Percentiles rank a stretch among this genome's conserved stretches.
Conservation (phyloP, 2,888 invertebrate species). For the Drosophila vallismaia region DNA sequence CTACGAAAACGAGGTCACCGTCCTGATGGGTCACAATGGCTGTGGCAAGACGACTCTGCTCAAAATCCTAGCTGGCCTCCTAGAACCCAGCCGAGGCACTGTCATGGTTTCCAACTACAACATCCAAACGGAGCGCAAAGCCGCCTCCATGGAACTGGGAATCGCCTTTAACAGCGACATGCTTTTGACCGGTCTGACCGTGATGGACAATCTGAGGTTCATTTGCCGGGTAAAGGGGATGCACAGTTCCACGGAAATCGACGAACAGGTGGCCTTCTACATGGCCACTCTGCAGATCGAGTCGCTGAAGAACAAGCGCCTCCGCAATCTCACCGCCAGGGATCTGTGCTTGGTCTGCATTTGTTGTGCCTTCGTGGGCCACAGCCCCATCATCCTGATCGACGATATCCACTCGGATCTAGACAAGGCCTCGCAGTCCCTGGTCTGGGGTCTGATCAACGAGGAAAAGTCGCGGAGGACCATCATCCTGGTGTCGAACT, state of each 20-base stretch:
- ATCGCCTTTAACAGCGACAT: slow-evolving; percentile 91
- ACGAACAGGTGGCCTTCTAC: slow-evolving; percentile 86
- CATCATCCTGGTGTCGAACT: slow-evolving; percentile 92
- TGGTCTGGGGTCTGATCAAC: slow-evolving; percentile 91
- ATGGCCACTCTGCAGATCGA: slow-evolving; percentile 85
- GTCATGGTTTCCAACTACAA: slow-evolving; percentile 89
- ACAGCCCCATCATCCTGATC: slow-evolving; percentile 88
- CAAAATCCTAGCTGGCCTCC: slow-evolving; percentile 93
- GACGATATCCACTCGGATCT: slow-evolving; percentile 92
- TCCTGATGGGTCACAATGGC: slow-evolving; percentile 88
- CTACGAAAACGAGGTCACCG: slow-evolving; percentile 87
- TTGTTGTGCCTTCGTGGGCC: slow-evolving; percentile 89
- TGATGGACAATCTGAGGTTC: slow-evolving; percentile 91
- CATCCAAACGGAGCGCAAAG: slow-evolving; percentile 86
- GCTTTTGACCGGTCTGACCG: slow-evolving; percentile 87
- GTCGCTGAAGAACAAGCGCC: slow-evolving; percentile 86
- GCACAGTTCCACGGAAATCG: slow-evolving; percentile 82
- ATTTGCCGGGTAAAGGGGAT: slow-evolving; percentile 89
- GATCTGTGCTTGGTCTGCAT: slow-evolving; percentile 89
- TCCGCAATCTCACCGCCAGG: slow-evolving; percentile 87
- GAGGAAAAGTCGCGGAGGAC: slow-evolving; percentile 89
- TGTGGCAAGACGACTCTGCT: slow-evolving; percentile 96
- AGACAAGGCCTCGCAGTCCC: slow-evolving; percentile 90
- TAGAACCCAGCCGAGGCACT: slow-evolving; percentile 87
- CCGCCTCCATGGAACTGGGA: slow-evolving; percentile 88